Evolutionary conservation across 2,888 invertebrate genomes (phyloP), one percentile per base, ranked within the genome.

Genomic region (Listrodromus nycthemerus): DNA sequence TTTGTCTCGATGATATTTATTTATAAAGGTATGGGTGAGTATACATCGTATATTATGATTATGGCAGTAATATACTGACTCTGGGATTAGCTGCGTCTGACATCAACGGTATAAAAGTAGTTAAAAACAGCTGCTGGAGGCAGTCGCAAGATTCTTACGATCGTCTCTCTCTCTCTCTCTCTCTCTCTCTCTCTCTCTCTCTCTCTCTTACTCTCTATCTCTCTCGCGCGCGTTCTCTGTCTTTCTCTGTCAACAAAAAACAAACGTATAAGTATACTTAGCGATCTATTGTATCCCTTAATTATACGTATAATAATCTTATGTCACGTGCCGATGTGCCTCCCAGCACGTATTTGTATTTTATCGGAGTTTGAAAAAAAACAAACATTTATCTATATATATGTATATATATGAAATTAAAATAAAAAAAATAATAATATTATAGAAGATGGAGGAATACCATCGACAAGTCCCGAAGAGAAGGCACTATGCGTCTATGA

Each of bases 11-110:
- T 74, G 45, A 50, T 84, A 79, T 92, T 92, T 92, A 92, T 92
- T 92, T 92, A 92, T 92, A 92, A 92, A 92, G 92, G 89, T 92
- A 90, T 90, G 89, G 74, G 84, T 88, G 91, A 89, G 89, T 91
- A 92, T 92, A 92, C 92, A 91, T 91, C 88, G 88, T 88, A 88
- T 89, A 89, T 89, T 84, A 90, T 89, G 87, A 90, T 92, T 92
- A 92, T 90, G 92, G 91, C 91, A 92, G 92, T 92, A 92, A 89
- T 86, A 90, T 89, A 91, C 88, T 88, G 90, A 89, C 90, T 92
- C 89, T 89, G 88, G 58, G 58, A 89, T 91, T 90, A 92, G 90
- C 89, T 89, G 89, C 88, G 87, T 87, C 89, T 89, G 89, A 91
- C 89, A 91, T 90, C 89, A 91, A 91, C 91, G 87, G 89, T 92